A percentile compares a stretch with the other conserved stretches of the same genome.
Conservation (phyloP, 2,888 invertebrate species). For the Noctua janthina region DNA sequence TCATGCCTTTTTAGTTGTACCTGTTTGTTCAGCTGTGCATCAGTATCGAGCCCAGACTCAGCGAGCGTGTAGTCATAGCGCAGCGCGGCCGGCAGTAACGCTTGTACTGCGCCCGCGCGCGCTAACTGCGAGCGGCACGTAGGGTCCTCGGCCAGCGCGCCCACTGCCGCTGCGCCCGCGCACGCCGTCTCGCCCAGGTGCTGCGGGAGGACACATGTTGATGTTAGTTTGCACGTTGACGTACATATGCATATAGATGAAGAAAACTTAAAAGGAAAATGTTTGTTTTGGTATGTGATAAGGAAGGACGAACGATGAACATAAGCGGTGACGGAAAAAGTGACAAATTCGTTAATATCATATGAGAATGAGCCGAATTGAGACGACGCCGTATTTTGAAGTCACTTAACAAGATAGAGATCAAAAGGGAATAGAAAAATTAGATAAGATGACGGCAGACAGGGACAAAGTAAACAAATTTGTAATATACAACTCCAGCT, state of each 20-base stretch:
- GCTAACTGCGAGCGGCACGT: slow-evolving; percentile 96
- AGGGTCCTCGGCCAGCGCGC: slow-evolving; percentile 96
- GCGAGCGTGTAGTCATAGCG: slow-evolving; percentile 99
- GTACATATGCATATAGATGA: too few species aligned
- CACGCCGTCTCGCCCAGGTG: slow-evolving; percentile 94
- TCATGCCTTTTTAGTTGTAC: slow-evolving; percentile 53
- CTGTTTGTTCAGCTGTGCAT: slow-evolving; percentile 96
- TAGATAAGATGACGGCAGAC: too few species aligned
- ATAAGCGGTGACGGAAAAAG: neutral
- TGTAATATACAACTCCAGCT: too few species aligned
- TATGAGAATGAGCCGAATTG: too few species aligned
- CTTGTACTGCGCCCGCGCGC: slow-evolving; percentile 97
- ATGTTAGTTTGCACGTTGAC: neutral
- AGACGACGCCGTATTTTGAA: too few species aligned
- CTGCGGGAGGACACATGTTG: slow-evolving; percentile 82
- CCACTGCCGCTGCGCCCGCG: slow-evolving; percentile 97
- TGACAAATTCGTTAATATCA: neutral
- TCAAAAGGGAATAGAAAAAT: too few species aligned
- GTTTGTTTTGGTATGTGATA: neutral
- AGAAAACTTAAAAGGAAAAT: too few species aligned
- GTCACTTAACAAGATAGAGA: too few species aligned
- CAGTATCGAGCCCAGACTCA: slow-evolving; percentile 97
- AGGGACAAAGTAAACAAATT: too few species aligned
- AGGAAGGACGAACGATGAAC: neutral
- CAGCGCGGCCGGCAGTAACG: slow-evolving; percentile 96